Evolutionary conservation across 1,140 invertebrate genomes (phyloP).

Genomic region (Frieseomelitta varia): DNA sequence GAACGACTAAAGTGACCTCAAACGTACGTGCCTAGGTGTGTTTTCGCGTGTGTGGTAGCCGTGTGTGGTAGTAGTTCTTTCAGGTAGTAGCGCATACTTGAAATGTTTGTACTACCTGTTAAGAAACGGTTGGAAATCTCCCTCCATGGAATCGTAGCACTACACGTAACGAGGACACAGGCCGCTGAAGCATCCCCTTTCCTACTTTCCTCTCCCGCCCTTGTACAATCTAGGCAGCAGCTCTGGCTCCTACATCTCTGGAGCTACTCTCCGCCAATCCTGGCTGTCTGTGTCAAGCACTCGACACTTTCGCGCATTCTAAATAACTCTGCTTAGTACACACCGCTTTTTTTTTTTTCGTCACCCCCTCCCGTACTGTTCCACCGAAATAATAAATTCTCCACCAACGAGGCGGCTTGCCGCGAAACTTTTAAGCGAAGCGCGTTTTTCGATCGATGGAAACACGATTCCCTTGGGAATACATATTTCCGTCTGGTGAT

Average conservation of each 20-base stretch:
- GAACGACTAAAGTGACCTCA: conserved; percentile 31
- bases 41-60: not conserved
- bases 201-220: conserved; percentile 32
- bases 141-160: conserved; percentile 43
- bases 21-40: not conserved
- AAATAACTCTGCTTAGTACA: conserved; percentile 49
- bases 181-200: conserved; percentile 46
- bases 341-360: not conserved
- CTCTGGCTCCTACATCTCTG: not conserved
- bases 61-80: conserved; percentile 22
- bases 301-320: conserved; percentile 61
- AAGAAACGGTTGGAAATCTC: conserved; percentile 47
- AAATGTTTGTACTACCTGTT: conserved; percentile 64
- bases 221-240: conserved; percentile 32
- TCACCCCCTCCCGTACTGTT: too few species aligned
- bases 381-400: conserved; percentile 21
- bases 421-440: not conserved
- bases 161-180: conserved; percentile 65
- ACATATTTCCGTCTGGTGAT: too few species aligned
- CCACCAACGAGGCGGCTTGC: not conserved
- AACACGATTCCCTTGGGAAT: too few species aligned
- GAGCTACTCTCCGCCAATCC: conserved; percentile 47
- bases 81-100: conserved; percentile 35
- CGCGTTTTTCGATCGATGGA: not conserved
- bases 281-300: conserved; percentile 58